Base-by-base conservation (phyloP, 2,113 vertebrate species). In the Mobula hypostoma region DNA sequence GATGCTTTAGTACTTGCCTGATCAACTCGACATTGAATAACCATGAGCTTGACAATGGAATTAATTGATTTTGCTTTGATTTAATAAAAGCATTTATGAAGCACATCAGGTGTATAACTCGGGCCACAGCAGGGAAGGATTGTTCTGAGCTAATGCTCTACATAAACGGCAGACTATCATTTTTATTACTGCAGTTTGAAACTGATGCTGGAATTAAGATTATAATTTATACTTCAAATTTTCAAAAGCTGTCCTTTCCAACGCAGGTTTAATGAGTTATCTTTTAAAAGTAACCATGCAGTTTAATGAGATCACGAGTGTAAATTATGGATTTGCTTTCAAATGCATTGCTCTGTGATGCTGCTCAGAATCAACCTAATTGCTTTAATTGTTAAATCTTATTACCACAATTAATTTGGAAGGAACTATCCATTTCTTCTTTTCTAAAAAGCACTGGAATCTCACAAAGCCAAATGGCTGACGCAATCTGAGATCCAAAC, bases 161-260 rank as follows among this genome's bases (percentile, higher is more conserved):
- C 21, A 19, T 70, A 93, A 93, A 40, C 74, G 68, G 68, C 66
- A 72, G 66, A 72, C 68, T 72, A 74, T 93, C 21, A 93, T 74
- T 93, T 93, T 93, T 72, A 93, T 93, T 48, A 27, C 90, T 74
- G 66, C 63, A 93, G 36, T 93, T 36, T 48, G 70, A 93, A 93
- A 93, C 66, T 93, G 63, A 93, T 93, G 4, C 40, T 74, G 36
- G 68, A 93, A 93, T 72, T 48, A 72, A 88, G 90, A 68, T 93
- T 40, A 93, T 36, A 74, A 93, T 72, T 74, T n/a, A 93, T 19
- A 48, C 32, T 72, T 70, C 32, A 93, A 74, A 93, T 32, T 93
- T 24, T 72, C 32, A 74, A 27, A 17, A 74, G 68, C 68, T 4
- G 32, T 48, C 90, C 32, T 92, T 36, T 12, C 32, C 90, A 48